phyloP scores from a whole-genome alignment of 2,888 invertebrate genomes.

The Liposcelis brunnea region DNA sequence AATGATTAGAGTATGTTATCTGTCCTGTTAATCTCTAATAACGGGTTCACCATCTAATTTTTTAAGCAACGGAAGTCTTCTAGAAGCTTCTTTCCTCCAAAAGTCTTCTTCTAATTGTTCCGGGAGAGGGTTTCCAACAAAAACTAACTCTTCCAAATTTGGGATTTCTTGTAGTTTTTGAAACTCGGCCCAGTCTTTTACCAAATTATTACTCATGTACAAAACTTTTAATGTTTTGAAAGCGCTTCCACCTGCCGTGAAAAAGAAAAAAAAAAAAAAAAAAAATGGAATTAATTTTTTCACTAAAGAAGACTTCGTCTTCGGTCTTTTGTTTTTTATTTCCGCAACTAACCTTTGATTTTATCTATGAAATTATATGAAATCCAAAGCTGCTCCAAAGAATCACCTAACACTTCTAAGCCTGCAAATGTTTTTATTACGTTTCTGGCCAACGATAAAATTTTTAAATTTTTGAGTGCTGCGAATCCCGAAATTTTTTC shows the following conservation, averaged over 20 bases:
- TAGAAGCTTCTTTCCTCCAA: constrained; percentile 53
- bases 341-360: constrained; percentile 77
- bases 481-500: constrained; percentile 77
- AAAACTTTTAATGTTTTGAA: constrained; percentile 67
- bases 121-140: constrained; percentile 62
- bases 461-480: constrained; percentile 62
- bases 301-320: too few species aligned
- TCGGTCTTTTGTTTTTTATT: not conserved
- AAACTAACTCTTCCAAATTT: constrained; percentile 57
- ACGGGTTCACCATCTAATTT: constrained; percentile 71
- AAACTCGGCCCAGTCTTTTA: constrained; percentile 84
- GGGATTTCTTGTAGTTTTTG: constrained; percentile 58
- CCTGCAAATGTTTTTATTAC: constrained; percentile 80
- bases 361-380: constrained; percentile 89
- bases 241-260: constrained; percentile 34
- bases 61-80: constrained; percentile 53
- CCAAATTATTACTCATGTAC: constrained; percentile 65
- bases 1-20: too few species aligned
- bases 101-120: constrained; percentile 52
- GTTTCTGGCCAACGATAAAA: constrained; percentile 75
- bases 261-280: too few species aligned
- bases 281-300: too few species aligned
- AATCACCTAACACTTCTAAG: constrained; percentile 72
- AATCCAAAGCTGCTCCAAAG: constrained; percentile 83
- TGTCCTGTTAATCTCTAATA: constrained; percentile 38